Percentiles rank a stretch among this genome's conserved stretches.
phyloP scores from a whole-genome alignment of 2,113 vertebrate genomes.

The Sinocyclocheilus anshuiensis region DNA sequence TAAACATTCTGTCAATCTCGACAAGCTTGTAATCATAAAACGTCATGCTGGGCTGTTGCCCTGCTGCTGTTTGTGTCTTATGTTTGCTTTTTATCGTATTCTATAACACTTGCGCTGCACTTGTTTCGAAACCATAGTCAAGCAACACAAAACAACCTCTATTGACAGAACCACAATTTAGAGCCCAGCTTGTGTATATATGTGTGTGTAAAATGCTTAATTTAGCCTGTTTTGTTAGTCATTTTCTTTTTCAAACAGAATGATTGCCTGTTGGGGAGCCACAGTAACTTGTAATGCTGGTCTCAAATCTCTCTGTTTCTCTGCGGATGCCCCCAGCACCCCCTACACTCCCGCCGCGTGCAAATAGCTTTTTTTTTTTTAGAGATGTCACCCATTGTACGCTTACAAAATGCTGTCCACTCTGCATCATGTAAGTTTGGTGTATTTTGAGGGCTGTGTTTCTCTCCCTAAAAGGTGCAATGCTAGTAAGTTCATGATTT shows the following conservation, averaged over 20 bases:
- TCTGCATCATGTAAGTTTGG: neutral
- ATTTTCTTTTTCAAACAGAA: conserved; percentile 73
- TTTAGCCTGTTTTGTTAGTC: conserved; percentile 75
- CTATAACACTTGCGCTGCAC: conserved; percentile 29
- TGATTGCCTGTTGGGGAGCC: conserved; percentile 71
- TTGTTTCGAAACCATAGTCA: conserved; percentile 42
- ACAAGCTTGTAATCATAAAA: conserved; percentile 65
- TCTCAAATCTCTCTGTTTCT: conserved; percentile 29
- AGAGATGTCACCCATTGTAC: conserved; percentile 32
- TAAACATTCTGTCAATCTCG: conserved; percentile 53
- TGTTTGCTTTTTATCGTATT: conserved; percentile 18
- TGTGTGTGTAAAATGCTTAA: conserved; percentile 69
- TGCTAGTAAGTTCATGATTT: neutral
- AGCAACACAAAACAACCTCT: conserved; percentile 63
- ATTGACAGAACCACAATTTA: conserved; percentile 69
- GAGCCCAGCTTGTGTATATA: conserved; percentile 58
- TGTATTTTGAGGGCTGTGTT: neutral
- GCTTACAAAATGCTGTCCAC: neutral
- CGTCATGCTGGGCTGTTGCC: conserved; percentile 46
- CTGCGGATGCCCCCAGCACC: neutral
- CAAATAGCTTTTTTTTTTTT: conserved; percentile 2
- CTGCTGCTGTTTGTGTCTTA: conserved; percentile 51
- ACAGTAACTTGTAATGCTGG: conserved; percentile 41
- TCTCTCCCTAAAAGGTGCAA: neutral
- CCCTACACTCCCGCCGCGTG: neutral